Evolutionary conservation across 2,113 vertebrate species (phyloP).

Genomic region (Promerops cafer): DNA sequence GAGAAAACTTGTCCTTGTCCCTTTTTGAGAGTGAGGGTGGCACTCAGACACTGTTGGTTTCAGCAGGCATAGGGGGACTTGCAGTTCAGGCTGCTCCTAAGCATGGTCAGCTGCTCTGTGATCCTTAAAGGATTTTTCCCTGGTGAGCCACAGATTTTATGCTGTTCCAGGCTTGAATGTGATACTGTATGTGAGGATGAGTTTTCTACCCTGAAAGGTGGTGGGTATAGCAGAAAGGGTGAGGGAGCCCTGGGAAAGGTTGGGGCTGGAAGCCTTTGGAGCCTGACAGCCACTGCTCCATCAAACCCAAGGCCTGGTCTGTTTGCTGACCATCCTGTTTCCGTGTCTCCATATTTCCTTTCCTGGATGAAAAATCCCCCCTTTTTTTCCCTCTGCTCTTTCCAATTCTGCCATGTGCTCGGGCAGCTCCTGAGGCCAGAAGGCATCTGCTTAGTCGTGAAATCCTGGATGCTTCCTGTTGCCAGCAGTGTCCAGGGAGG

Average conservation of each 20-base stretch:
- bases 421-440: background rate
- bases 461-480: background rate
- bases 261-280: background rate
- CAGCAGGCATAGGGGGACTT: rapidly evolving
- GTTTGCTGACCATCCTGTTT: background rate
- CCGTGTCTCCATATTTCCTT: background rate
- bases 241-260: background rate
- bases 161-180: background rate
- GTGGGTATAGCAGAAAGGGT: background rate
- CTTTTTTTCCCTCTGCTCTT: background rate
- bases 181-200: background rate
- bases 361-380: background rate
- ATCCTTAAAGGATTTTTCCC: background rate
- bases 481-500: background rate
- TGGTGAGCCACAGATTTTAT: background rate
- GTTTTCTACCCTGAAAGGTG: background rate
- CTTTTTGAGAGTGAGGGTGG: background rate
- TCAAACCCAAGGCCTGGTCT: background rate
- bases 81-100: background rate
- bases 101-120: background rate
- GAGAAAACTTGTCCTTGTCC: background rate
- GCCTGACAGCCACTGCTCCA: background rate
- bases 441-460: background rate
- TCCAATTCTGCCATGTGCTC: background rate
- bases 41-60: background rate